Conservation (phyloP, 2,888 invertebrate species). For the Nemotelus nigrinus region DNA sequence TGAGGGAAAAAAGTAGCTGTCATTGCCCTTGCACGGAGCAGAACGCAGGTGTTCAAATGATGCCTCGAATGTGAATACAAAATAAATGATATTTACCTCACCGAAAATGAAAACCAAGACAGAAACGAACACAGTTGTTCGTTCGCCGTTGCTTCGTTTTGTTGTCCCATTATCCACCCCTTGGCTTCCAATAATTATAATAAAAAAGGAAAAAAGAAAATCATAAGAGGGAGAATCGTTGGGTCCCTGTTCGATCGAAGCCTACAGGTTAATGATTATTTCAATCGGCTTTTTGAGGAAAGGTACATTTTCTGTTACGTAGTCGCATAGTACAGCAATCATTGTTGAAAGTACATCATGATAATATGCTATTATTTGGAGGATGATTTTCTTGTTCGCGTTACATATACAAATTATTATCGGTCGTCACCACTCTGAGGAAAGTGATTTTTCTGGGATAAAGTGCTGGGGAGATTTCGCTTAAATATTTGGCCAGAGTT, state of each 20-base stretch:
- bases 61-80: constrained; percentile 40
- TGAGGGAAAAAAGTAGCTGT: constrained; percentile 30
- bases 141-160: constrained; percentile 23
- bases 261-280: constrained; percentile 40
- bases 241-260: constrained; percentile 11
- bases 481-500: no score
- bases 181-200: constrained; percentile 40
- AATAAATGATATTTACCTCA: constrained; percentile 37
- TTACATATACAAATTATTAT: background rate
- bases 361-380: constrained; percentile 24
- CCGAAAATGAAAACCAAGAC: constrained; percentile 17
- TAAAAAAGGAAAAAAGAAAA: constrained; percentile 13
- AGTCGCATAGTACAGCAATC: constrained; percentile 7
- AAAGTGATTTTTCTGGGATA: no score
- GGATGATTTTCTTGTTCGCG: constrained; percentile 12
- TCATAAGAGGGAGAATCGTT: constrained; percentile 30
- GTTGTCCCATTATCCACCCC: constrained; percentile 45
- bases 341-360: background rate
- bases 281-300: constrained; percentile 16
- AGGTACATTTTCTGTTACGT: constrained; percentile 29
- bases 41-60: constrained; percentile 50
- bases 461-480: no score
- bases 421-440: no score
- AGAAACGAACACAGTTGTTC: constrained; percentile 21
- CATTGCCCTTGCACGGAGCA: constrained; percentile 36